These are phyloP conservation scores for Gandaritis pyraliata DNA, from an alignment of 2,888 invertebrate genomes.

Conservation along the genomic window DNA sequence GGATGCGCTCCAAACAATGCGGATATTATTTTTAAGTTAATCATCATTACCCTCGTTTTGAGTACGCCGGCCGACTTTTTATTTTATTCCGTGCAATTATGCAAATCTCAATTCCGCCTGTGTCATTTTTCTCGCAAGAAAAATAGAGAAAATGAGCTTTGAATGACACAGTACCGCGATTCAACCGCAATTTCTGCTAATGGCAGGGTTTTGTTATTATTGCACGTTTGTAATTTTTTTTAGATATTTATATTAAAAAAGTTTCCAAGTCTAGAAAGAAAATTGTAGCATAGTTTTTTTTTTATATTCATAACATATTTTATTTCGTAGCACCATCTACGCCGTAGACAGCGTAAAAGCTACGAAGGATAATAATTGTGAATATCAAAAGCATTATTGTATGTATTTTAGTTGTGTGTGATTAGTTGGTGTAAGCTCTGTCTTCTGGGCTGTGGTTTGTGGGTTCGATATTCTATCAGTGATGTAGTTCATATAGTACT, in stretches of 20 bases:
- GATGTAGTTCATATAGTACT: no score
- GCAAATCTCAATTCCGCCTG: conserved; percentile 27
- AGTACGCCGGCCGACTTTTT: conserved; percentile 25
- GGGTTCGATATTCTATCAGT: no score
- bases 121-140: conserved; percentile 23
- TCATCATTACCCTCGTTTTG: conserved; percentile 39
- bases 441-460: no score
- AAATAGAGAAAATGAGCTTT: conserved; percentile 19
- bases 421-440: no score
- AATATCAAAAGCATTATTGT: no score
- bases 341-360: not conserved
- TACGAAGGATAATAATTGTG: no score
- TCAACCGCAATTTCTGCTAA: not conserved
- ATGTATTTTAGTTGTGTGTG: no score
- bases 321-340: not conserved
- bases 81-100: conserved; percentile 28
- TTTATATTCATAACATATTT: no score
- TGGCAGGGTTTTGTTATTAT: conserved; percentile 7
- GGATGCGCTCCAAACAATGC: conserved; percentile 37
- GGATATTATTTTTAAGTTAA: conserved; percentile 40
- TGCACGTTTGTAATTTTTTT: not conserved
- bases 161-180: conserved; percentile 5
- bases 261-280: no score
- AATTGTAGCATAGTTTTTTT: no score
- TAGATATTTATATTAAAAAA: not conserved